phyloP scores from a whole-genome alignment of 37 sponge, comb jelly and placozoan species.

The Halichondria panicea region DNA sequence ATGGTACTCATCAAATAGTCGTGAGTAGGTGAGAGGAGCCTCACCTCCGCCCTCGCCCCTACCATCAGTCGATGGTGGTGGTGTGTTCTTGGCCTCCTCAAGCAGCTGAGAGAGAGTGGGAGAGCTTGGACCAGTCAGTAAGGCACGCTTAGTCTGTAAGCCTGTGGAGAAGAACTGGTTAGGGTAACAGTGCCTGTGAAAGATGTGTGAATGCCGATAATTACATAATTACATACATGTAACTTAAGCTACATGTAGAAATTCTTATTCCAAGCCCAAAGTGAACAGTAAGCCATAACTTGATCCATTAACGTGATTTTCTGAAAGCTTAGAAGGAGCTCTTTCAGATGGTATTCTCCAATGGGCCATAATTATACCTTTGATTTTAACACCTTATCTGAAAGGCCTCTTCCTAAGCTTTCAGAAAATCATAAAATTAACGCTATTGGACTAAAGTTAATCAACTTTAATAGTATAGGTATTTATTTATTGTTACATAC shows the following conservation, averaged over 20 bases:
- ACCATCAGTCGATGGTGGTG: constrained; percentile 39
- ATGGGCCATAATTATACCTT: too few relatives aligned
- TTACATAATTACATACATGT: too few relatives aligned
- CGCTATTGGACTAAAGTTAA: too few relatives aligned
- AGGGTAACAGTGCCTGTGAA: background rate
- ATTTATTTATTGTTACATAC: constrained; percentile 23
- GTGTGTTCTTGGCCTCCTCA: constrained; percentile 78
- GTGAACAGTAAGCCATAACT: background rate
- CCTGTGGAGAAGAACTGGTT: constrained; percentile 14
- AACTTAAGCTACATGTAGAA: background rate
- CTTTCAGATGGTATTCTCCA: too few relatives aligned
- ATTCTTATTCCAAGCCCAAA: background rate
- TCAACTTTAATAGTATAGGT: too few relatives aligned
- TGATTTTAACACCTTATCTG: too few relatives aligned
- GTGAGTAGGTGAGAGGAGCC: constrained; percentile 46
- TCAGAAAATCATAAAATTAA: too few relatives aligned
- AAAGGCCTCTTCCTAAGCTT: too few relatives aligned
- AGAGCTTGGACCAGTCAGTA: constrained; percentile 21
- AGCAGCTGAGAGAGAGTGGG: constrained; percentile 77
- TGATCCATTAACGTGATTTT: background rate
- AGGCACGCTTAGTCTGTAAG: constrained; percentile 62
- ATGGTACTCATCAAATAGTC: constrained; percentile 82
- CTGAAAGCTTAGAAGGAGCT: too few relatives aligned
- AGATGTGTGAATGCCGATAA: too few relatives aligned
- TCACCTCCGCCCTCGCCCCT: background rate